These are phyloP conservation scores for Lasiurus borealis DNA, from an alignment of 2,113 vertebrate genomes.

Conservation along the genomic window DNA sequence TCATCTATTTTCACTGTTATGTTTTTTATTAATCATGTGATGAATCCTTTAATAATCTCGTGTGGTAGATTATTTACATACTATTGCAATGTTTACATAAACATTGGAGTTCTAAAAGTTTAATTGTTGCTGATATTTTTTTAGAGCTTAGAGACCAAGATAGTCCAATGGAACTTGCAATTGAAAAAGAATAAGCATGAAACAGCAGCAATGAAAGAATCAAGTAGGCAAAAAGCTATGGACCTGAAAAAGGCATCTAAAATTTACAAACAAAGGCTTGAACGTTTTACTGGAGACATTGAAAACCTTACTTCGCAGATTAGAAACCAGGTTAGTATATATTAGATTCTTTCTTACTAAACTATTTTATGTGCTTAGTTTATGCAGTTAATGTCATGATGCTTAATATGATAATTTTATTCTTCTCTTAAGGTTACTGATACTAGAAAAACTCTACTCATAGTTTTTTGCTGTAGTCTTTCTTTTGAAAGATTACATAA, in stretches of 20 bases:
- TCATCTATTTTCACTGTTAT: not conserved
- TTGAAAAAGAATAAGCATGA: slow-evolving; percentile 84
- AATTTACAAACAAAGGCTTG: slow-evolving; percentile 89
- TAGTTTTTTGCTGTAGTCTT: slow-evolving; percentile 43
- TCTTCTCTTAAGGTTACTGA: slow-evolving; percentile 1
- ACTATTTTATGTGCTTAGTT: not conserved
- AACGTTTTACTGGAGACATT: slow-evolving; percentile 87
- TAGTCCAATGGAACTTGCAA: slow-evolving; percentile 88
- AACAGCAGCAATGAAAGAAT: slow-evolving; percentile 83
- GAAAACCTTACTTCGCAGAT: slow-evolving; percentile 88
- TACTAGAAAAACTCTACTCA: not conserved
- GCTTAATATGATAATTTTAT: slow-evolving; percentile 19
- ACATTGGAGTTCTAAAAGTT: slow-evolving; percentile 32
- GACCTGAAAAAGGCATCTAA: slow-evolving; percentile 89
- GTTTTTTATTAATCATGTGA: slow-evolving; percentile 18
- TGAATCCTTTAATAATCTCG: slow-evolving; percentile 41
- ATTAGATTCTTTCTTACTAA: not conserved
- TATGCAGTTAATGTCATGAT: slow-evolving; percentile 12
- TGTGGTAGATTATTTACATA: slow-evolving; percentile 2
- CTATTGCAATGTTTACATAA: slow-evolving; percentile 45
- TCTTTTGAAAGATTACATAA: slow-evolving; percentile 62
- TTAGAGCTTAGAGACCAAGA: slow-evolving; percentile 89
- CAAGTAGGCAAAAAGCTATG: slow-evolving; percentile 85
- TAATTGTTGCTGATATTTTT: slow-evolving; percentile 69
- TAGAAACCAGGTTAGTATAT: slow-evolving; percentile 88